Percentiles rank a stretch among this genome's conserved stretches.
phyloP scores from a whole-genome alignment of 1,140 invertebrate genomes.

The Drosophila nigrodunni region DNA sequence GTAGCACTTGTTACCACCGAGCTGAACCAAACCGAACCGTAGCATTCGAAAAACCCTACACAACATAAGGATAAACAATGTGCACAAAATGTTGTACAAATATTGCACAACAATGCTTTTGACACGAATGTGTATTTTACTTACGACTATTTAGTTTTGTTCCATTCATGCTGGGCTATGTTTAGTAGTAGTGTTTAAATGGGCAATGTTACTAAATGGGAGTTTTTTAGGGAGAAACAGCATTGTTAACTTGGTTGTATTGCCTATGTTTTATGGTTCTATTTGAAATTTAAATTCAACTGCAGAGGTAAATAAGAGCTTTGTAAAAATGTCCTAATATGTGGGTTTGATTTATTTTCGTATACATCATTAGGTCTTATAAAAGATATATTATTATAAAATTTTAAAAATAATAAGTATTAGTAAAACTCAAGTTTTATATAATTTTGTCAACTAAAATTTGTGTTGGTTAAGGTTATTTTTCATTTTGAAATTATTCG shows the following conservation, averaged over 20 bases:
- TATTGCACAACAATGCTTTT: conserved; percentile 40
- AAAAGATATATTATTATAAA: too few species aligned
- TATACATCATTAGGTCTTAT: too few species aligned
- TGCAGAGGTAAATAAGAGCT: too few species aligned
- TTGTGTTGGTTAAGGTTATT: too few species aligned
- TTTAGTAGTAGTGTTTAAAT: neutral
- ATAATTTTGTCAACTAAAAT: too few species aligned
- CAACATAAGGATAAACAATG: conserved; percentile 48
- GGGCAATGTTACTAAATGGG: conserved; percentile 11
- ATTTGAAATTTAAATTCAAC: neutral
- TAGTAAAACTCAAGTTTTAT: too few species aligned
- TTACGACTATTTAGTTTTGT: conserved; percentile 37
- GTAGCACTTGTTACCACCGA: conserved; percentile 17
- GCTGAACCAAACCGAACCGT: too few species aligned
- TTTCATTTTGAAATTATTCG: too few species aligned
- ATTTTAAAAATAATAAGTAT: too few species aligned
- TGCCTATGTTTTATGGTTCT: neutral
- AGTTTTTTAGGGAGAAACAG: conserved; percentile 3
- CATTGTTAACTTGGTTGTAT: neutral
- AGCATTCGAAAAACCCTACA: conserved; percentile 21
- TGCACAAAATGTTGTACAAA: conserved; percentile 52
- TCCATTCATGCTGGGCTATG: conserved; percentile 19
- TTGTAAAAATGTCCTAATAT: too few species aligned
- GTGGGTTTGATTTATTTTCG: too few species aligned
- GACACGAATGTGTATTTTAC: conserved; percentile 32